Conservation (phyloP, 2,888 invertebrate species). For the Clepsis dumicolana region DNA sequence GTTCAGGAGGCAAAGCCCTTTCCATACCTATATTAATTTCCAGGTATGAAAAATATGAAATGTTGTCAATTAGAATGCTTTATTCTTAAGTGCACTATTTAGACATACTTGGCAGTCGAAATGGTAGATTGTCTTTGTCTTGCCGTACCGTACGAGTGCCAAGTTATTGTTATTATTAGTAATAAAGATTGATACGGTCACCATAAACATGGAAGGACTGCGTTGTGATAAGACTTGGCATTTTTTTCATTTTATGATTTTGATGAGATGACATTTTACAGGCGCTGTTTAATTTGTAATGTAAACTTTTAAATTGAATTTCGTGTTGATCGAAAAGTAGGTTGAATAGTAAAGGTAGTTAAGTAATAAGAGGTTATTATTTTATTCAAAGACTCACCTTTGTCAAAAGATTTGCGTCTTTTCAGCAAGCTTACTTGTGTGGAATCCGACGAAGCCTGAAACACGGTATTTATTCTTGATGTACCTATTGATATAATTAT, state of each 20-base stretch:
- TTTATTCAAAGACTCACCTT: constrained; percentile 17
- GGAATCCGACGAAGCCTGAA: constrained; percentile 14
- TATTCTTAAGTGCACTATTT: no score
- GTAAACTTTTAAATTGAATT: background rate
- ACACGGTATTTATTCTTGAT: constrained; percentile 1
- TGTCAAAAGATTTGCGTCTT: constrained; percentile 22
- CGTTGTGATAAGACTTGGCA: no score
- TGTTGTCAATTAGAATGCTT: constrained; percentile 9
- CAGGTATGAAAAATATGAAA: constrained; percentile 11
- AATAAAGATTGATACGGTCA: no score
- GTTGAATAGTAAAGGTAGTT: background rate
- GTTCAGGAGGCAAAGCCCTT: no score
- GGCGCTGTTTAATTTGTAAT: background rate
- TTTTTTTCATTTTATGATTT: no score
- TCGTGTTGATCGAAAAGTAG: background rate
- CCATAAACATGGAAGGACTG: no score
- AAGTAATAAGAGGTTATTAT: background rate
- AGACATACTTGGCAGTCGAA: no score
- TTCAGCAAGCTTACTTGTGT: constrained; percentile 19
- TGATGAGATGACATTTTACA: background rate
- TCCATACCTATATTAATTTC: no score
- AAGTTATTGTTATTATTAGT: no score
- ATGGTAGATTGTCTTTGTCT: no score
- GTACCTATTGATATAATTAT: background rate
- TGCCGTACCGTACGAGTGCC: no score